A percentile compares a stretch with the other conserved stretches of the same genome.
Conservation (phyloP, 2,797 vertebrate genomes). For the Bradypus variegatus region DNA sequence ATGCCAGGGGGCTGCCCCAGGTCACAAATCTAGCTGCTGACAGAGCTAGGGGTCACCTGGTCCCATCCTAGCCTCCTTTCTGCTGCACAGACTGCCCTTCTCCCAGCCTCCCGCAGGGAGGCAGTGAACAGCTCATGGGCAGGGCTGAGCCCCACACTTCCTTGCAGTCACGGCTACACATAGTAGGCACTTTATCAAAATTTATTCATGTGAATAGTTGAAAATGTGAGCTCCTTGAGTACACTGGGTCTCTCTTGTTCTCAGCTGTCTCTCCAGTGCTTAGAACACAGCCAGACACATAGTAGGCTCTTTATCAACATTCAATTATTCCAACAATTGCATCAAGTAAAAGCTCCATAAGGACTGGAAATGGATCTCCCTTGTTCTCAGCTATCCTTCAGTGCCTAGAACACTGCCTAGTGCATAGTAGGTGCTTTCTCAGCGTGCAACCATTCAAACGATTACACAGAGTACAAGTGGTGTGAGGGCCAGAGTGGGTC, state of each 20-base stretch:
- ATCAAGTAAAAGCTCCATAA: neutral
- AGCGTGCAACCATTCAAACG: neutral
- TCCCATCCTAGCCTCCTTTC: neutral
- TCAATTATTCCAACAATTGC: neutral
- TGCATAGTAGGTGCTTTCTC: neutral
- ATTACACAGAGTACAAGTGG: neutral
- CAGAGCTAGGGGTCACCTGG: neutral
- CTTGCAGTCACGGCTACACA: neutral
- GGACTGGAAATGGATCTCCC: neutral
- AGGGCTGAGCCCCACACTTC: neutral
- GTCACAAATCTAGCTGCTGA: neutral
- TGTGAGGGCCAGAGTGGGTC: neutral
- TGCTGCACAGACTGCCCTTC: too few relatives aligned
- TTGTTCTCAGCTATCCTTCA: neutral
- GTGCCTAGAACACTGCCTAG: neutral
- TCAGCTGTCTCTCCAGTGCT: neutral
- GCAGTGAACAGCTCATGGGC: too few relatives aligned
- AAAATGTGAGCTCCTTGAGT: neutral
- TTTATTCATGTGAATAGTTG: neutral
- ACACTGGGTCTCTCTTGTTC: neutral
- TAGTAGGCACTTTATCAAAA: neutral
- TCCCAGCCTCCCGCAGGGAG: too few relatives aligned
- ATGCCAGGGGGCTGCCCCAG: neutral
- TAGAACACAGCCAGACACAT: neutral
- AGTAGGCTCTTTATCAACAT: neutral